phyloP scores from a whole-genome alignment of 2,797 vertebrate species.

The Crenuchus spilurus region DNA sequence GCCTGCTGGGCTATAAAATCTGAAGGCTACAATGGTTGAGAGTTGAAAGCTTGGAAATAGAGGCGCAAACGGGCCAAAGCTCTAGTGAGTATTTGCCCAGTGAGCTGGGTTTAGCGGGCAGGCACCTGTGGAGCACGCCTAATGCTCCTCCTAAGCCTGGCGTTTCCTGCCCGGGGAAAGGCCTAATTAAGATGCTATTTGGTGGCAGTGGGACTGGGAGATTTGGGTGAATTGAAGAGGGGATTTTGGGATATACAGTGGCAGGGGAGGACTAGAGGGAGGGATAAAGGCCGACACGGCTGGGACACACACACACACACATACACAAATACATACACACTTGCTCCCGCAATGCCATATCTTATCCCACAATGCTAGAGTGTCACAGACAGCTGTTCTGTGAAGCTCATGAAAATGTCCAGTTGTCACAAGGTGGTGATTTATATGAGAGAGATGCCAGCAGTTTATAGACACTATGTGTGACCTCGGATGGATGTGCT shows the following conservation, averaged over 20 bases:
- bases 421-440: slow-evolving; percentile 78
- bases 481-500: slow-evolving; percentile 16
- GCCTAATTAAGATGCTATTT: slow-evolving; percentile 75
- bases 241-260: slow-evolving; percentile 53
- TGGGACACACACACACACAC: slow-evolving; percentile 4
- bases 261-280: slow-evolving; percentile 34
- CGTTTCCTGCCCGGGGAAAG: slow-evolving; percentile 73
- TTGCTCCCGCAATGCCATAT: slow-evolving; percentile 24
- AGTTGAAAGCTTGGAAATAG: slow-evolving; percentile 68
- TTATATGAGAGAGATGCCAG: slow-evolving; percentile 79
- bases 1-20: slow-evolving; percentile 14
- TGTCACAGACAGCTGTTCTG: slow-evolving; percentile 81
- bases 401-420: slow-evolving; percentile 73
- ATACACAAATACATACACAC: slow-evolving; percentile 11
- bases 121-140: slow-evolving; percentile 70
- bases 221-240: slow-evolving; percentile 44
- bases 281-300: slow-evolving; percentile 47
- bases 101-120: slow-evolving; percentile 69
- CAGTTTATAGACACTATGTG: slow-evolving; percentile 69
- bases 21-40: neutral
- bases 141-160: slow-evolving; percentile 71
- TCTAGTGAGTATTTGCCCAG: slow-evolving; percentile 72
- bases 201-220: slow-evolving; percentile 56
- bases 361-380: slow-evolving; percentile 58
- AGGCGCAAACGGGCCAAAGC: slow-evolving; percentile 71